Conservation (phyloP, 2,888 invertebrate species). For the Nephrocerus scutellatus region DNA sequence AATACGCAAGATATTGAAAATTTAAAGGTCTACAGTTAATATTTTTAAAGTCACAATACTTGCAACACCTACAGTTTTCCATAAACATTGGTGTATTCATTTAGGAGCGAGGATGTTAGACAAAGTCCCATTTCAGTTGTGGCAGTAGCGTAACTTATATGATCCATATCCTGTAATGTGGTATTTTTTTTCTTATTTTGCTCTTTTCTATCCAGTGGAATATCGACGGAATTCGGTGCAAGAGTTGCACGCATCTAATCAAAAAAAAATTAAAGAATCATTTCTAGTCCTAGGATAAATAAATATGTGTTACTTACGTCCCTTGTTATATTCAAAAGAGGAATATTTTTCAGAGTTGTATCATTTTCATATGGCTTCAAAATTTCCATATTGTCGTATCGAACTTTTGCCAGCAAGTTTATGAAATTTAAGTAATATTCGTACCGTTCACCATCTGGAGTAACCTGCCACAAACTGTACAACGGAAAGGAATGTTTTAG, state of each 20-base stretch:
- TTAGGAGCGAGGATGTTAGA: conserved; percentile 31
- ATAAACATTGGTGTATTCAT: conserved; percentile 34
- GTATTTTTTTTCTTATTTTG: no score
- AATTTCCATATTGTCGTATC: conserved; percentile 27
- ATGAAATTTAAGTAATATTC: conserved; percentile 34
- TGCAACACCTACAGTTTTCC: conserved; percentile 27
- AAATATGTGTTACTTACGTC: conserved; percentile 18
- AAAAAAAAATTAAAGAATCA: no score
- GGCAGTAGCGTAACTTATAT: conserved; percentile 31
- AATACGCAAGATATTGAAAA: no score
- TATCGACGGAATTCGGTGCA: no score
- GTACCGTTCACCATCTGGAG: conserved; percentile 8
- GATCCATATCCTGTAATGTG: no score
- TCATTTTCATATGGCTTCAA: conserved; percentile 33
- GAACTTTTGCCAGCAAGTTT: conserved; percentile 25
- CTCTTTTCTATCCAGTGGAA: no score
- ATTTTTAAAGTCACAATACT: no score
- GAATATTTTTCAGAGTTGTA: conserved; percentile 24
- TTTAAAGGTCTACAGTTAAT: no score
- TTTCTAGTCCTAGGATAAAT: neutral
- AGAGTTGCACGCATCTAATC: no score
- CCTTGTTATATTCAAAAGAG: conserved; percentile 27
- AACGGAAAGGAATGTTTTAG: neutral
- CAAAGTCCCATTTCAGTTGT: conserved; percentile 43
- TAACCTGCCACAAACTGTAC: conserved; percentile 15